These are phyloP conservation scores for Halichoerus grypus DNA, from an alignment of 2,113 vertebrate species.

Conservation along the genomic window DNA sequence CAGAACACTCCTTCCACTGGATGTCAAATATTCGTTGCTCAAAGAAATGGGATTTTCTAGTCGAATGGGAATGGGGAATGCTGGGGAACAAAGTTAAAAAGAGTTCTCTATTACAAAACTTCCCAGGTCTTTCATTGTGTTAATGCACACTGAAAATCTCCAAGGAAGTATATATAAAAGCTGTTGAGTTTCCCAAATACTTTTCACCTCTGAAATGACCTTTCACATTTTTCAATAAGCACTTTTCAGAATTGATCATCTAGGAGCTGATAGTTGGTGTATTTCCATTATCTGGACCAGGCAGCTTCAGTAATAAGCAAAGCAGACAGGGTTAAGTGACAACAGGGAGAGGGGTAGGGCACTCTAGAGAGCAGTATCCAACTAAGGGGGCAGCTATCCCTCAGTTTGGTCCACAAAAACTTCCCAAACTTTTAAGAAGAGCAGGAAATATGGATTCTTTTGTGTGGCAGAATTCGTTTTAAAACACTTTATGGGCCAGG, in stretches of 20 bases:
- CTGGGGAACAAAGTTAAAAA: neutral
- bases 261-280: neutral
- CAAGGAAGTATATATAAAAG: neutral
- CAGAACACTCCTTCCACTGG: neutral
- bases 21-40: neutral
- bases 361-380: neutral
- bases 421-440: neutral
- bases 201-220: neutral
- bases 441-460: neutral
- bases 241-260: neutral
- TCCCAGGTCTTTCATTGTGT: neutral
- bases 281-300: neutral
- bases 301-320: neutral
- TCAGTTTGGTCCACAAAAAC: conserved; percentile 20
- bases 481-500: neutral
- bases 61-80: neutral
- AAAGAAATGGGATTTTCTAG: conserved; percentile 40
- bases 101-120: neutral
- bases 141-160: neutral
- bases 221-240: neutral
- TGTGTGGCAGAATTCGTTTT: neutral
- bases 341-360: neutral
- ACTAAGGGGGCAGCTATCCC: neutral
- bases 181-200: conserved; percentile 1
- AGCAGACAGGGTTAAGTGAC: neutral